These are phyloP conservation scores for Cremastinae sp. DNA, from an alignment of 2,888 invertebrate species.

Conservation along the genomic window DNA sequence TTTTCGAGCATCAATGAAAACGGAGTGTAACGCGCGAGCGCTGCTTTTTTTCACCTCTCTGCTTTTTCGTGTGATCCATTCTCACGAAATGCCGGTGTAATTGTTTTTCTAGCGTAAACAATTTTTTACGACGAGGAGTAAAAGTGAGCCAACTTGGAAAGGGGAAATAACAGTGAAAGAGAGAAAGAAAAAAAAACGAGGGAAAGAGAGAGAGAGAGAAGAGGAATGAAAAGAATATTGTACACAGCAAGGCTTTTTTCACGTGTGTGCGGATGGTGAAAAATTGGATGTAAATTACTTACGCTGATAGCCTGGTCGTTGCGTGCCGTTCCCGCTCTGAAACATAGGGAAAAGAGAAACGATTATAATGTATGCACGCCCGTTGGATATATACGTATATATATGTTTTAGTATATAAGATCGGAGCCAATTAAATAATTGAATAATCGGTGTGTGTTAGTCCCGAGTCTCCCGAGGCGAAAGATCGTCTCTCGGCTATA, in stretches of 20 bases:
- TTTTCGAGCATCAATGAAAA: neutral
- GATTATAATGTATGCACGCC: constrained; percentile 54
- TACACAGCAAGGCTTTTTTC: neutral
- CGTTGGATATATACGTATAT: constrained; percentile 20
- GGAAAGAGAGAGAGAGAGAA: neutral
- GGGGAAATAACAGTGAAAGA: too few species aligned
- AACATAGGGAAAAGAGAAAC: constrained; percentile 77
- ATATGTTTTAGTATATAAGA: constrained; percentile 23
- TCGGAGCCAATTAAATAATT: constrained; percentile 59
- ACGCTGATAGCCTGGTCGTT: constrained; percentile 81
- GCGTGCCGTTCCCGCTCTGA: constrained; percentile 82
- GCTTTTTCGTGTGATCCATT: neutral
- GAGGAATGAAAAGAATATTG: neutral
- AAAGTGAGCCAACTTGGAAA: constrained; percentile 2
- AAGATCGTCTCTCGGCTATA: constrained; percentile 26
- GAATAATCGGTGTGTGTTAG: constrained; percentile 54
- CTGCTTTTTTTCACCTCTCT: neutral
- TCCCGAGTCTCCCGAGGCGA: constrained; percentile 34
- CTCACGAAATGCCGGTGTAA: neutral
- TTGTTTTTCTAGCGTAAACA: constrained; percentile 23
- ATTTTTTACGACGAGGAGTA: constrained; percentile 24
- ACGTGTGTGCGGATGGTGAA: constrained; percentile 14
- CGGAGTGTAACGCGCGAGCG: neutral
- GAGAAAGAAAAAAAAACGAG: constrained; percentile 3
- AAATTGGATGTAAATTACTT: constrained; percentile 76